Percentiles rank a stretch among this genome's conserved stretches.
These are phyloP conservation scores for Lasioglossum lativentre DNA, from an alignment of 2,888 invertebrate genomes.

Conservation along the genomic window DNA sequence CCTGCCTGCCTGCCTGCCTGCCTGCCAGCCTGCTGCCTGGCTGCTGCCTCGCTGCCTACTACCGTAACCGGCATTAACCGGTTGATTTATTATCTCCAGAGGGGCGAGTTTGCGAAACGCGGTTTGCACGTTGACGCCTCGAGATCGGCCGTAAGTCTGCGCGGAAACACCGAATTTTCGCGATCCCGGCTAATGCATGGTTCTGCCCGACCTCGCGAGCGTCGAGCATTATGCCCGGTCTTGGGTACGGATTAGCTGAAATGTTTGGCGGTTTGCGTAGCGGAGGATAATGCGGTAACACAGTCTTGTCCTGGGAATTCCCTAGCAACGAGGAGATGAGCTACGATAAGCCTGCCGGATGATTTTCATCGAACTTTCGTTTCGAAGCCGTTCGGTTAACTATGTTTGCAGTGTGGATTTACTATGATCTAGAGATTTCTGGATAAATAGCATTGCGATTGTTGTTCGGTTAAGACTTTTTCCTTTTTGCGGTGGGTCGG, in stretches of 20 bases:
- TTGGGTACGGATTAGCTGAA: background rate
- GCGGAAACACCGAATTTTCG: background rate
- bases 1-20: constrained; percentile 3
- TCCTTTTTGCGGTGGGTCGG: background rate
- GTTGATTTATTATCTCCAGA: constrained; percentile 66
- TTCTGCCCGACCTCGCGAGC: background rate
- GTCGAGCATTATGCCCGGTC: background rate
- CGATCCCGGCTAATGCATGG: background rate
- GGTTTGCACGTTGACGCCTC: constrained; percentile 52
- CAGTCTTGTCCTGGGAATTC: background rate
- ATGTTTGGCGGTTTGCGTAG: background rate
- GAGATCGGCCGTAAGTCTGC: background rate
- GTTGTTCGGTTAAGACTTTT: too few relatives aligned
- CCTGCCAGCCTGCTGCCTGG: constrained; percentile 11
- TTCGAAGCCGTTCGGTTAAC: background rate
- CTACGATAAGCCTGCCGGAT: background rate
- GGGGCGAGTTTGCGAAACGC: constrained; percentile 58
- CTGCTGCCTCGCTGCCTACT: constrained; percentile 11
- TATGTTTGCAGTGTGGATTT: background rate
- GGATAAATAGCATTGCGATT: too few relatives aligned
- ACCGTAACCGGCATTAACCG: constrained; percentile 56
- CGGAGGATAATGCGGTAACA: background rate
- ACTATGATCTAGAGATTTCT: background rate
- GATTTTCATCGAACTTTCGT: background rate
- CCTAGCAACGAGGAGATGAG: background rate